These are phyloP conservation scores for Corvus moneduloides DNA, from an alignment of 2,113 vertebrate species.

Conservation along the genomic window DNA sequence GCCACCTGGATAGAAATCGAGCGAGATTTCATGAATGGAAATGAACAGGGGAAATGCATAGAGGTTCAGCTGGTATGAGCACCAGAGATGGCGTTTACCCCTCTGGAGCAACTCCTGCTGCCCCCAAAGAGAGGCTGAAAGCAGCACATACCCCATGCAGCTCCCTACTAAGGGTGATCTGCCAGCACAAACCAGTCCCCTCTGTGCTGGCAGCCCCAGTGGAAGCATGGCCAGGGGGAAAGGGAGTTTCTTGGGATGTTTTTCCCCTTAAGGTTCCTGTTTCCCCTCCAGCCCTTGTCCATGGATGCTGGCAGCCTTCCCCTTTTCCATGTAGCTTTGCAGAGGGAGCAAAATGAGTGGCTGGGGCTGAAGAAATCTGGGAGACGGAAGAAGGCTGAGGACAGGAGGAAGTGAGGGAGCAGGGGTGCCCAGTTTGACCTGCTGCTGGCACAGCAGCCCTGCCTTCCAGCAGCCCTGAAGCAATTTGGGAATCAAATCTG, in stretches of 20 bases:
- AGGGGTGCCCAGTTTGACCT: not conserved
- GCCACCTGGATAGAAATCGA: not conserved
- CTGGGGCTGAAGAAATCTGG: not conserved
- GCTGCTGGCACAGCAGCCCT: not conserved
- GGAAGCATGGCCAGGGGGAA: not conserved
- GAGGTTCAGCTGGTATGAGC: not conserved
- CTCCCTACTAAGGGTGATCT: not conserved
- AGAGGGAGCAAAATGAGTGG: not conserved
- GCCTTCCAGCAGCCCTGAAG: not conserved
- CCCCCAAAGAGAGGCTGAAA: not conserved
- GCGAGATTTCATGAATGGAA: not conserved
- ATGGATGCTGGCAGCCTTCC: not conserved
- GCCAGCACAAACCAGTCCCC: not conserved
- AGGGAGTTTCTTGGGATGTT: slow-evolving; percentile 33
- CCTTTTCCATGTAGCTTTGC: not conserved
- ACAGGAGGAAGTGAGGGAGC: not conserved
- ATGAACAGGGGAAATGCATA: not conserved
- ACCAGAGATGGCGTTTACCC: not conserved
- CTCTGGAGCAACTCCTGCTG: not conserved
- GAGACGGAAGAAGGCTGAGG: not conserved
- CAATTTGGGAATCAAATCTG: not conserved
- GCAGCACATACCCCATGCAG: not conserved
- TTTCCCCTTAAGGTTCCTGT: slow-evolving; percentile 40
- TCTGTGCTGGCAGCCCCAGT: fast-evolving
- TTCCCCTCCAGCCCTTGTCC: not conserved